Base-by-base conservation (phyloP, 1,140 invertebrate species). In the Drosophila obscura region DNA sequence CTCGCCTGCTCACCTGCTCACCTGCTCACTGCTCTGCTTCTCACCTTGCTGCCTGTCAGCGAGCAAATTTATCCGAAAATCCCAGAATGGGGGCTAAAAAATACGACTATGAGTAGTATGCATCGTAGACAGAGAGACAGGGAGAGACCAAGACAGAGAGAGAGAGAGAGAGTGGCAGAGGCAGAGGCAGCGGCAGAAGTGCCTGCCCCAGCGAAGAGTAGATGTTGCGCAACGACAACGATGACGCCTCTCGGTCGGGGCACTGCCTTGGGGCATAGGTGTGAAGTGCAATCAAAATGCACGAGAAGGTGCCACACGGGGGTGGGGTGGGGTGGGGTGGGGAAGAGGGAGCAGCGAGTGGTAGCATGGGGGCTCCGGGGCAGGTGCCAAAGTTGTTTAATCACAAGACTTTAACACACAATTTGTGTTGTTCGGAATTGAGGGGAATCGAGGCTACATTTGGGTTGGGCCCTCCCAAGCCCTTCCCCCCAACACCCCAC, bases 381-480 rank as follows among this genome's bases (percentile, higher is more conserved):
- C 77, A 82, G 80, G 79, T 83, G 79, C 75, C 80, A 83, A 82
- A 83, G 75, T 75, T 78, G 75, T 82, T 83, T 83, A 83, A 83
- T 82, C 75, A 83, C 79, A 82, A 77, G 65, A 78, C 65, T 82
- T 75, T 78, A 82, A 82, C 64, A 77, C 69, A 78, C 71, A 82
- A 82, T 78, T 78, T 82, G 74, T 72, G 64, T 77, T 53, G 58
- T 57, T 56, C 46, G 73, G 57, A 62, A 58, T 58, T 53, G 39
- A 61, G 44, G 52, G 46, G 59, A 71, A 72, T 71, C 69, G 48
- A 67, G 72, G 67, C 69, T 64, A 71, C 35, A 31, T 55, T 41
- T 45, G 66, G 66, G 61, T 48, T 39, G 31, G 45, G 48, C 59
- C 22, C 31, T 31, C 1, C 2, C 8, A 28, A 11, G 9, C 4